These are phyloP conservation scores for Caenorhabditis panamensis DNA, from an alignment of 2,888 invertebrate genomes.

Conservation along the genomic window DNA sequence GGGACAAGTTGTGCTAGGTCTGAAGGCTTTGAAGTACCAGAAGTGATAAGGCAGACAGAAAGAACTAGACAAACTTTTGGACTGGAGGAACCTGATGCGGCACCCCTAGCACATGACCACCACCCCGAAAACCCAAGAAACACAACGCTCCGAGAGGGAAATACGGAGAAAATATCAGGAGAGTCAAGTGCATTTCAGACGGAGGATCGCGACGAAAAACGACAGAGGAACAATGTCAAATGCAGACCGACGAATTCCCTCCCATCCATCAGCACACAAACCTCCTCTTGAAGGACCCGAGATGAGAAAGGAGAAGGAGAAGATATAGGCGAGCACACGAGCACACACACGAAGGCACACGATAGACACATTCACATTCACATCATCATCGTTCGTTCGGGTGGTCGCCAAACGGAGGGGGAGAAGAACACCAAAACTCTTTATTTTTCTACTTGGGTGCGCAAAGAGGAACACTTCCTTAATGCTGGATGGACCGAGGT, in stretches of 20 bases:
- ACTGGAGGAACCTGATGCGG: too few species aligned
- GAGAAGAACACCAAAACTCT: constrained; percentile 17
- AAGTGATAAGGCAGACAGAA: too few species aligned
- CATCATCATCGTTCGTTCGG: constrained; percentile 31
- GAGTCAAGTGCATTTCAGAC: constrained; percentile 11
- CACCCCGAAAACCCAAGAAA: not conserved
- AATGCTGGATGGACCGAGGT: not conserved
- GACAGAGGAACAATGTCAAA: constrained; percentile 57
- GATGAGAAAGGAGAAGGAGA: constrained; percentile 5
- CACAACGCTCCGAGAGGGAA: not conserved
- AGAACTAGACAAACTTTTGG: too few species aligned
- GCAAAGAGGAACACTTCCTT: constrained; percentile 9
- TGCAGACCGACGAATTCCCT: constrained; percentile 33
- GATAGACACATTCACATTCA: constrained; percentile 14
- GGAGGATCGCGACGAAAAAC: constrained; percentile 11
- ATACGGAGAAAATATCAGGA: constrained; percentile 3
- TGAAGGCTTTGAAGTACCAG: too few species aligned
- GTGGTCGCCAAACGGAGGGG: not conserved
- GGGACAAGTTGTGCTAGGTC: too few species aligned
- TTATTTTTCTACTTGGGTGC: constrained; percentile 49
- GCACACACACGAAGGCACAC: constrained; percentile 1
- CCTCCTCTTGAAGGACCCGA: constrained; percentile 18
- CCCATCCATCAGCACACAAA: constrained; percentile 28
- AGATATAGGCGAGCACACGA: not conserved
- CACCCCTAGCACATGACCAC: not conserved